Evolutionary conservation across 2,113 vertebrate genomes (phyloP).

Genomic region (Leptodactylus fuscus): DNA sequence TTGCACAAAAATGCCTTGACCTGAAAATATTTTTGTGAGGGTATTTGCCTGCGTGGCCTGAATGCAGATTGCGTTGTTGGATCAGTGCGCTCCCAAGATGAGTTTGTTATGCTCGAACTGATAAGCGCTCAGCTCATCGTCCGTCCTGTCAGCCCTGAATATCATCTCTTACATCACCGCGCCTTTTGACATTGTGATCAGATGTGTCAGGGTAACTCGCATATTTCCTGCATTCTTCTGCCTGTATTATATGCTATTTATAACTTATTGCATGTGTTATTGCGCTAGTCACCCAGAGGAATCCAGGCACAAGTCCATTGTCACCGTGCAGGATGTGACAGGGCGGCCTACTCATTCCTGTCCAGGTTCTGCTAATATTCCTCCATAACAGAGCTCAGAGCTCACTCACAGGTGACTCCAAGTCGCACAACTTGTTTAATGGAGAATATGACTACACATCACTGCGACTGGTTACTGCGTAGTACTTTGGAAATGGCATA

Average conservation of each 20-base stretch:
- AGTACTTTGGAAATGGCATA: too few relatives aligned
- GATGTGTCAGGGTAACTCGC: background rate
- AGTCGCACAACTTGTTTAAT: too few relatives aligned
- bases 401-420: too few relatives aligned
- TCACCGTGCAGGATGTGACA: background rate
- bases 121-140: background rate
- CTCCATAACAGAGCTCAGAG: too few relatives aligned
- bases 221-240: slow-evolving; percentile 14
- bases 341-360: slow-evolving; percentile 14
- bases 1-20: too few relatives aligned
- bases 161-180: background rate
- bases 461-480: too few relatives aligned
- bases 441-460: too few relatives aligned
- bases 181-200: slow-evolving; percentile 10
- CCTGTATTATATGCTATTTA: slow-evolving; percentile 7
- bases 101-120: background rate
- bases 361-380: too few relatives aligned
- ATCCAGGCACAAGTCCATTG: slow-evolving; percentile 23
- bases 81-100: background rate
- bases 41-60: too few relatives aligned
- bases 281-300: slow-evolving; percentile 17
- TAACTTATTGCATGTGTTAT: slow-evolving; percentile 6
- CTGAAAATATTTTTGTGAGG: too few relatives aligned
- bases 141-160: background rate
- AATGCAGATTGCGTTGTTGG: background rate